phyloP scores from a whole-genome alignment of 2,113 vertebrate genomes.

The Artemisiospiza belli region DNA sequence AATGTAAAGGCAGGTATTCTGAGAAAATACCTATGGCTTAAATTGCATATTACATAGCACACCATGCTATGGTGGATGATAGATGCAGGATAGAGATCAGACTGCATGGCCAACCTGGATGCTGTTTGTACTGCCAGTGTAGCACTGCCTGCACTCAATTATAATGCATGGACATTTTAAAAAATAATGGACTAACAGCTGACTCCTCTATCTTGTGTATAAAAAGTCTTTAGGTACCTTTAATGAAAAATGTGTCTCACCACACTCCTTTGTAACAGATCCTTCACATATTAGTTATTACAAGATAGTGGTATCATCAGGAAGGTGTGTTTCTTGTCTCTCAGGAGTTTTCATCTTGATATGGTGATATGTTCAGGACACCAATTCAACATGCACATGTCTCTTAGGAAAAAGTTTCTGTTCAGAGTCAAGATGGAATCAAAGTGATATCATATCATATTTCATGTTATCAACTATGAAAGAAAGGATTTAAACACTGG shows the following conservation, averaged over 20 bases:
- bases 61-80: accelerated
- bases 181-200: background rate
- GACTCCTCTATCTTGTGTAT: background rate
- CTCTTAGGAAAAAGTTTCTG: constrained; percentile 23
- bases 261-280: background rate
- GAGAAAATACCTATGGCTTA: background rate
- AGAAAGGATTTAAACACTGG: constrained; percentile 19
- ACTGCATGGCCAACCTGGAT: background rate
- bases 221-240: background rate
- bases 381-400: background rate
- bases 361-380: background rate
- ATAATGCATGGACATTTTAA: accelerated
- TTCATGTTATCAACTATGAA: constrained; percentile 29
- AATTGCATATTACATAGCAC: accelerated
- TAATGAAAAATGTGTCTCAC: background rate
- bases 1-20: background rate
- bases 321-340: background rate
- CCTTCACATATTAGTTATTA: background rate
- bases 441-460: constrained; percentile 29
- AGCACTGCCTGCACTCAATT: background rate
- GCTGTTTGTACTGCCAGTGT: background rate
- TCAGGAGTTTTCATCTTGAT: background rate
- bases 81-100: background rate
- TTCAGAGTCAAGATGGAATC: constrained; percentile 36
- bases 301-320: background rate